A percentile compares a stretch with the other conserved stretches of the same genome.
Conservation (phyloP, 2,113 vertebrate species). For the Actenoides lindsayi region DNA sequence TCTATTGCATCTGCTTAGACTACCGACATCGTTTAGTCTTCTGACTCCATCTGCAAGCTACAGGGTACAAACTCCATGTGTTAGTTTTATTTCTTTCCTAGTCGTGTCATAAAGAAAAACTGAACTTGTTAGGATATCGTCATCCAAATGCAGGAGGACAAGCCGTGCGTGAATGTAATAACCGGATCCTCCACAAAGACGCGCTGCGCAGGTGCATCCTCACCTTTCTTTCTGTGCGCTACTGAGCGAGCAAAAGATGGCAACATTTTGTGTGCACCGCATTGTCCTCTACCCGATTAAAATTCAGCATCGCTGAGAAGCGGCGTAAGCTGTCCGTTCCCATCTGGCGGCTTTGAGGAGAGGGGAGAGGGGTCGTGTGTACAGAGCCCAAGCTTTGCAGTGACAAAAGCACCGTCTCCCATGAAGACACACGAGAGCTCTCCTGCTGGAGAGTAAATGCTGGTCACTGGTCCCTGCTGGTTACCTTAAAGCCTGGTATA, state of each 20-base stretch:
- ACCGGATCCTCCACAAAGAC: neutral
- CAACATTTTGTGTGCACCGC: neutral
- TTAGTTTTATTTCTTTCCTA: neutral
- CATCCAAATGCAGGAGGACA: neutral
- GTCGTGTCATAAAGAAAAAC: rapidly evolving
- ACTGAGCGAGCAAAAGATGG: neutral
- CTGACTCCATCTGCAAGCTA: neutral
- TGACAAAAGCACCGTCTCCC: neutral
- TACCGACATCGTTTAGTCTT: rapidly evolving
- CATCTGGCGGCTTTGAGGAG: neutral
- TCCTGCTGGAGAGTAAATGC: neutral
- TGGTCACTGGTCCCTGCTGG: rapidly evolving
- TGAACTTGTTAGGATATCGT: neutral
- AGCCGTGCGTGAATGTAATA: rapidly evolving
- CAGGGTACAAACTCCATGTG: neutral
- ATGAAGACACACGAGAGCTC: rapidly evolving
- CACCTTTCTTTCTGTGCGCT: neutral
- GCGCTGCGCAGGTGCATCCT: neutral
- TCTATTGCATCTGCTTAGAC: neutral
- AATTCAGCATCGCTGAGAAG: neutral
- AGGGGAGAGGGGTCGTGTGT: neutral
- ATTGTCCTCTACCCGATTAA: neutral
- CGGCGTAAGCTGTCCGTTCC: neutral
- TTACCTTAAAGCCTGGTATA: neutral
- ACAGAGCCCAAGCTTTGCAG: neutral